A percentile compares a stretch with the other conserved stretches of the same genome.
These are phyloP conservation scores for Hermaeophaga mercurialis DNA, from an alignment of 2,888 invertebrate species.

Conservation along the genomic window DNA sequence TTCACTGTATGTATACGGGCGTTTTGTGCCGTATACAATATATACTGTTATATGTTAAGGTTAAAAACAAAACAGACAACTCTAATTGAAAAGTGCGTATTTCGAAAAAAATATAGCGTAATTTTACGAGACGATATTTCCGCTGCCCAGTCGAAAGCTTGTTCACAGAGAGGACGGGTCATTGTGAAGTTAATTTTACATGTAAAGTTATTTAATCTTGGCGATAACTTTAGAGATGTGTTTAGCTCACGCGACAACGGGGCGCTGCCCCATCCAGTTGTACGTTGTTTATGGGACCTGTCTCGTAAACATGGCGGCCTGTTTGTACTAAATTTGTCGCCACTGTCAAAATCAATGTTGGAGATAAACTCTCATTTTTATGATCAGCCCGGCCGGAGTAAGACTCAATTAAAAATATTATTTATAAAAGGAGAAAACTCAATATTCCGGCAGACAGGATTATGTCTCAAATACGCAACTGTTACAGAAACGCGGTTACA, in stretches of 20 bases:
- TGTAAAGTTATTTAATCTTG: conserved; percentile 43
- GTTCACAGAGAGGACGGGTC: conserved; percentile 41
- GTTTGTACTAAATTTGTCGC: conserved; percentile 55
- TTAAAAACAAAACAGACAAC: too few relatives aligned
- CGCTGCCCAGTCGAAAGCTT: conserved; percentile 27
- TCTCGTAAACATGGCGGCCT: conserved; percentile 52
- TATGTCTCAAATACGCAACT: conserved; percentile 14
- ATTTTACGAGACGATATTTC: background rate
- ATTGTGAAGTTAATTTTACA: conserved; percentile 42
- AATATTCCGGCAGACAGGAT: conserved; percentile 22
- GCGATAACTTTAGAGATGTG: conserved; percentile 44
- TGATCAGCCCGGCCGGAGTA: conserved; percentile 41
- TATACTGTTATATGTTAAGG: too few relatives aligned
- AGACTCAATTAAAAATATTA: conserved; percentile 51
- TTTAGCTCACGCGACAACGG: conserved; percentile 51
- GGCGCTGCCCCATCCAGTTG: conserved; percentile 48
- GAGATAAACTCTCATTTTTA: conserved; percentile 50
- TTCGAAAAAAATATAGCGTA: background rate
- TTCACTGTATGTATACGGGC: too few relatives aligned
- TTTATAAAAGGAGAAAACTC: conserved; percentile 31
- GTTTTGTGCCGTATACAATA: too few relatives aligned
- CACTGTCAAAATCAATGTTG: conserved; percentile 52
- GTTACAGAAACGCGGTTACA: conserved; percentile 9
- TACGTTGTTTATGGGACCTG: conserved; percentile 48
- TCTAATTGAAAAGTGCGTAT: too few relatives aligned